Base-by-base conservation (phyloP, 2,888 invertebrate genomes). In the Aporophyla lueneburgensis region DNA sequence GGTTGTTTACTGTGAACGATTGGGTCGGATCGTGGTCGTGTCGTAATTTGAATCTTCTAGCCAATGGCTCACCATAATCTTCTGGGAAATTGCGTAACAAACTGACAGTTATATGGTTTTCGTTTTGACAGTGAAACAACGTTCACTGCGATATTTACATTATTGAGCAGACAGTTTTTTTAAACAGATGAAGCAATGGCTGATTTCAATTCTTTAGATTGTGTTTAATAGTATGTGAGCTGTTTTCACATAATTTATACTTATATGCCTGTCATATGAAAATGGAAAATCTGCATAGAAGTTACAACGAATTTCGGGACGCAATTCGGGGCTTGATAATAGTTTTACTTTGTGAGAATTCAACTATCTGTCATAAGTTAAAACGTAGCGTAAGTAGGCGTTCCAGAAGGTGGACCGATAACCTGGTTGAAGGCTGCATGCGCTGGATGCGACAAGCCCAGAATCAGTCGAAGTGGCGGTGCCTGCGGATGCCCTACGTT, bases 1-100 rank as follows among this genome's bases (percentile, higher is more conserved):
- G 59, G 62, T 3, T 12, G 9, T 87, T 90, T 89, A 82, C 12
- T 5, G 9, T n/a, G 1, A n/a, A 80, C 88, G 89, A 88, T 74
- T 56, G 33, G 21, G 43, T 87, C 74, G 76, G 27, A 24, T 80
- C 77, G 76, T 68, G 0, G 7, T 65, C 65, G 82, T 71, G 3
- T 58, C 49, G 10, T 43, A 21, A 27, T 63, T 76, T 27, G 12
- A 43, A 27, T 63, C 21, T 2, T 27, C 5, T 27, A 19, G 58
- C 7, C 16, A 27, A 56, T 24, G 27, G 19, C 0, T 59, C 27
- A 59, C 19, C 19, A 40, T 40, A 40, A 61, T 21, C 19, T 61
- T 6, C 1, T 10, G 12, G 10, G 43, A 10, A 46, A 46, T 46
- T 46, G 10, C 10, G 43, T 46, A 43, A 43, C 43, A 43, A 43